Evolutionary conservation across 1,140 invertebrate genomes (phyloP), one percentile per base, ranked within the genome.

Genomic region (Drosophila nigromelanica): DNA sequence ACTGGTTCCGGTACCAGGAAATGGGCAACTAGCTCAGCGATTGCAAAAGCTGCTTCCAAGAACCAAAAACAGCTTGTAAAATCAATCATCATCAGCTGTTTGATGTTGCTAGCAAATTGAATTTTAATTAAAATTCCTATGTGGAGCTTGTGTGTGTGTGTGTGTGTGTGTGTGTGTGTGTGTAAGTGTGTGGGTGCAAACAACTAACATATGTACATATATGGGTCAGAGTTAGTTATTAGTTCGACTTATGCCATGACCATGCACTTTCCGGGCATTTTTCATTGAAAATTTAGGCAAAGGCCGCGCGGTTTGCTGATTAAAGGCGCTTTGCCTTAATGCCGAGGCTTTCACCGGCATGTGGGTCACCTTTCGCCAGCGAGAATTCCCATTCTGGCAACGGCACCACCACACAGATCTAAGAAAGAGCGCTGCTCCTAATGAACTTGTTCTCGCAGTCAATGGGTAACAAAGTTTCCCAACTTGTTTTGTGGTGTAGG

Each of bases 301-400:
- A 86, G 77, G 69, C 60, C 59, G 66, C 63, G 50, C 63, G 30
- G 50, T 35, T 80, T 30, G 52, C 74, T 76, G 80, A 83, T 83
- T 83, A 85, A 83, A 83, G 64, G 71, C 64, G 51, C 56, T 56
- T 68, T 68, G 40, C 37, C 30, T 54, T 63, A 47, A 70, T 64
- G 51, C 61, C 27, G 74, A 68, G 73, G 80, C 80, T 85, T 85
- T 85, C 80, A 85, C 80, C 80, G 21, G 72, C 80, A 83, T 83
- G 79, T 83, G 80, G 80, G 80, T 83, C 80, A 86, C 82, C 82
- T 87, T 86, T 87, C 82, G 83, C 82, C 71, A 76, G 74, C 15
- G 42, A 51, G 18, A 76, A 76, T 61, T 50, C 55, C 27, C 64
- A 58, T 56, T 45, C 51, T 56, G 33, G 45, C 45, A 48, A 27